Evolutionary conservation across 2,797 vertebrate species (phyloP).

Genomic region (Pteropus rufus): DNA sequence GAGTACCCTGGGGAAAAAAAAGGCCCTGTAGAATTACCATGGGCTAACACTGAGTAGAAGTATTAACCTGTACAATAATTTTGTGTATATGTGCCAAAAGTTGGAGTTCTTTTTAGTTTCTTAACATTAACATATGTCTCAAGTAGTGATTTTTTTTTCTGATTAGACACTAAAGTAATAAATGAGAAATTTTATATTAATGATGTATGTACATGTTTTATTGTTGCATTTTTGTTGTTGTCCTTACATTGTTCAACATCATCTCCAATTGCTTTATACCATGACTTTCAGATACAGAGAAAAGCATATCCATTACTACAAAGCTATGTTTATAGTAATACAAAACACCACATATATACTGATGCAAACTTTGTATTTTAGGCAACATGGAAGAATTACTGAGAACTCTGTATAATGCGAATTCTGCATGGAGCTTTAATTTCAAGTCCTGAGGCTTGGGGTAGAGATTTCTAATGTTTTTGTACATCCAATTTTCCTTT

Average conservation of each 20-base stretch:
- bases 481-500: neutral
- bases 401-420: neutral
- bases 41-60: neutral
- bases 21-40: neutral
- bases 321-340: neutral
- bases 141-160: neutral
- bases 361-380: neutral
- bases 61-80: neutral
- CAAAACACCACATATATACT: neutral
- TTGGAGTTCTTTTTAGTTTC: neutral
- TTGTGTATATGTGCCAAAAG: neutral
- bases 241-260: neutral
- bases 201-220: neutral
- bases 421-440: neutral
- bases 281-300: neutral
- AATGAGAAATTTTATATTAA: neutral
- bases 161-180: neutral
- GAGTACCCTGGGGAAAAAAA: slow-evolving; percentile 9
- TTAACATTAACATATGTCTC: neutral
- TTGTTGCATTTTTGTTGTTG: neutral
- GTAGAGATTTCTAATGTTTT: neutral
- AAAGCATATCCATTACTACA: neutral
- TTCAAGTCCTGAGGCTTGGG: neutral
- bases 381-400: neutral
- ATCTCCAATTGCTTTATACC: neutral